Evolutionary conservation across 1,140 invertebrate genomes (phyloP), one percentile per base, ranked within the genome.

Genomic region (Rhopalosiphum padi): DNA sequence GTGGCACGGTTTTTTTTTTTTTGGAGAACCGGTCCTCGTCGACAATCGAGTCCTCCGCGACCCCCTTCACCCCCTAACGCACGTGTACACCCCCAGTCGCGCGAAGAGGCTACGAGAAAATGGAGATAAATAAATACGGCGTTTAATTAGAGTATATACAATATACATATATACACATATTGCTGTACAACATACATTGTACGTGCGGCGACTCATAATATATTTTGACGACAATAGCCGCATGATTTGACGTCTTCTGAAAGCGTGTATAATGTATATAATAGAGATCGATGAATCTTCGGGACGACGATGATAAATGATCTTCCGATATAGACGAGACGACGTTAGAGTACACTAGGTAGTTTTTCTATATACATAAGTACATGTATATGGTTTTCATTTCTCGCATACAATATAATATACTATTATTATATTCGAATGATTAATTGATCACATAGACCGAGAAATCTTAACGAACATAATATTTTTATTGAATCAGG

Each of bases 131-230:
- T 77, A 21, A 35, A n/a, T 43, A 48, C 51, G 11, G n/a, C 11
- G 35, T 92, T 92, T 93, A 93, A 93, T 93, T 93, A 93, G 77
- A 93, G 82, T 51, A 51, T 51, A 51, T 51, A 51, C 48, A 51
- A 51, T n/a, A 77, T 77, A 11, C 0, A 77, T 35, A 68, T 68
- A n/a, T 9, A 48, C 11, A 30, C n/a, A 30, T 68, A 68, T 68
- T 68, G 30, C 3, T 30, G 30, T 68, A n/a, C 25, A 8, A 68
- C 11, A 30, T 68, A 68, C 11, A n/a, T 30, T n/a, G 11, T 68
- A 68, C 68, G 82, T 41, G 91, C 23, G n/a, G 35, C 46, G 77
- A 37, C 77, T 37, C 5, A 93, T 48, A 85, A 92, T 85, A 21
- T 68, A 68, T 30, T 30, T 68, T 30, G 30, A 68, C 30, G 30